Percentiles rank a stretch among this genome's conserved stretches.
Evolutionary conservation across 2,888 invertebrate genomes (phyloP).

Genomic region (Bedellia somnulentella): DNA sequence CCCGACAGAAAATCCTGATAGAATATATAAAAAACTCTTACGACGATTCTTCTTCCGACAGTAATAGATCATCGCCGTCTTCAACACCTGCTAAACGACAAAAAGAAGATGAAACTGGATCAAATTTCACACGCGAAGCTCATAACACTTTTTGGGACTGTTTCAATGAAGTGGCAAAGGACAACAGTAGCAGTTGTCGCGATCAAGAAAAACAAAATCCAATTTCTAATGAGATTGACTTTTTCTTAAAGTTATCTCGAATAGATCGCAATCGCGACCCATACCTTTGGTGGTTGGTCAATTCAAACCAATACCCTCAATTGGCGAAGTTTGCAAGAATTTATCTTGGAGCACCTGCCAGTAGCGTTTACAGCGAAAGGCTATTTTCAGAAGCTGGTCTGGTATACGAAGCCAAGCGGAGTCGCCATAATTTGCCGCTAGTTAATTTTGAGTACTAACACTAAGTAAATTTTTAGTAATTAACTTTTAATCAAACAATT

Average conservation of each 20-base stretch:
- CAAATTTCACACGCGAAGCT: too few relatives aligned
- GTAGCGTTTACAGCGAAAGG: constrained; percentile 2
- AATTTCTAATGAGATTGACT: neutral
- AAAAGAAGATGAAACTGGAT: neutral
- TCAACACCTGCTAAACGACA: too few relatives aligned
- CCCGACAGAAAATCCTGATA: constrained; percentile 15
- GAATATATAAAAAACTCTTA: constrained; percentile 15
- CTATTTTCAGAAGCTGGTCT: too few relatives aligned
- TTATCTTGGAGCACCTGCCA: neutral
- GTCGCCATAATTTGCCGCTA: too few relatives aligned
- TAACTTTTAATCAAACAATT: too few relatives aligned
- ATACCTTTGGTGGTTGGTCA: neutral
- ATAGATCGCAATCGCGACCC: neutral
- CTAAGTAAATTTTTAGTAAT: too few relatives aligned
- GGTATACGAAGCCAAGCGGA: neutral
- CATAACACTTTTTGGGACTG: constrained; percentile 1
- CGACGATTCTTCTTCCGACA: neutral
- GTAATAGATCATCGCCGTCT: neutral
- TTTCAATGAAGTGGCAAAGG: neutral
- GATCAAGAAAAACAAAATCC: neutral
- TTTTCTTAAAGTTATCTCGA: neutral
- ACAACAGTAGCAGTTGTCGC: neutral
- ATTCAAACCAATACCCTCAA: neutral
- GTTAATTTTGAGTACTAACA: too few relatives aligned
- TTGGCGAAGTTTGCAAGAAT: neutral